Evolutionary conservation across 2,797 vertebrate species (phyloP), one percentile per base, ranked within the genome.

Genomic region (Cyclopterus lumpus): DNA sequence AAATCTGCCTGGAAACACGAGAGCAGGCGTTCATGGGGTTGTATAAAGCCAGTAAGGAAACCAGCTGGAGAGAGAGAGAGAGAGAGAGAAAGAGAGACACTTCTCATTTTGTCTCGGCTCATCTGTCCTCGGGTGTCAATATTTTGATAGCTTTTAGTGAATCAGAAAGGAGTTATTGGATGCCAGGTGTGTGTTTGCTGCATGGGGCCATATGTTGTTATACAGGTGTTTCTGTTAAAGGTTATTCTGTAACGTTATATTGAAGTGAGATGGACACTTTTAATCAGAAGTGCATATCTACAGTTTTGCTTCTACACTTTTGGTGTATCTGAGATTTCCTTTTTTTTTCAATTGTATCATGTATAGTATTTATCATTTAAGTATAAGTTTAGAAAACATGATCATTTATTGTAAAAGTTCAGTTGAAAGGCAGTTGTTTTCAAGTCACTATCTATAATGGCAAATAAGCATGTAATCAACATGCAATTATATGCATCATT

Each of bases 91-190:
- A n/a, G n/a, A n/a, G n/a, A n/a, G n/a, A n/a, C n/a, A n/a, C n/a
- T n/a, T n/a, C 54, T 77, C 67, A 44, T 40, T 64, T 67, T 8
- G 20, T 73, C 69, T 75, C 48, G 5, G 15, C 61, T 80, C 62
- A 18, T 48, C 58, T 68, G 55, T 82, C 76, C 51, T 81, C 57
- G 59, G 57, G 58, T 4, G 18, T 76, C 82, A 85, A 72, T 84
- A 82, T 81, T 79, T 71, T 83, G 86, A 90, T 90, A 87, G 81
- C 71, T 85, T 72, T 90, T 81, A 80, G 73, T 62, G 44, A n/a
- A 36, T 71, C 54, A 61, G 79, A 62, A 71, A 36, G 55, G 15
- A 77, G 69, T 66, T 57, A 65, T 53, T 14, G 63, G 20, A 71
- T 71, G 49, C 24, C 4, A 28, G 32, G 44, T 61, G 42, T 58